Evolutionary conservation across 2,888 invertebrate species (phyloP).

Genomic region (Amphipyra tragopoginis): DNA sequence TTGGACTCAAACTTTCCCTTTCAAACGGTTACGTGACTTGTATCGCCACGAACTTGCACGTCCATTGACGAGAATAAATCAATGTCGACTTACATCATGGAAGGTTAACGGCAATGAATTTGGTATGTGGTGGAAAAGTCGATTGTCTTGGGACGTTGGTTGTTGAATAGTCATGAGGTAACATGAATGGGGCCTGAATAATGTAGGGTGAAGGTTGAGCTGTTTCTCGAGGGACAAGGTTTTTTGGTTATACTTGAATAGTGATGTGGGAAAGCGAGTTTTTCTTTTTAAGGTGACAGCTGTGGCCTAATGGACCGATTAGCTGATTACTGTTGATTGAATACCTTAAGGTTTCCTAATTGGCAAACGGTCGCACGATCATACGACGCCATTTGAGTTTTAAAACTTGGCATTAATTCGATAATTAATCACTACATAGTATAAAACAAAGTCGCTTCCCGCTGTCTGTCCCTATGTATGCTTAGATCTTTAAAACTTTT

Average conservation of each 20-base stretch:
- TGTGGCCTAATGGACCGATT: constrained; percentile 18
- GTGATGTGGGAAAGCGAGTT: constrained; percentile 31
- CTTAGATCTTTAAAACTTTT: no score
- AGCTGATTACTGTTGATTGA: constrained; percentile 13
- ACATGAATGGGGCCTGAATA: constrained; percentile 63
- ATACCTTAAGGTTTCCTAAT: no score
- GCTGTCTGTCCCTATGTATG: no score
- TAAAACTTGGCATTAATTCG: no score
- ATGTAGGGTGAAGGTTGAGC: constrained; percentile 57
- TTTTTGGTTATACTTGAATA: constrained; percentile 51
- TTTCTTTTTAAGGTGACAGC: constrained; percentile 35
- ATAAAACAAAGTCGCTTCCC: no score
- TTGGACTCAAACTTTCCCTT: constrained; percentile 70
- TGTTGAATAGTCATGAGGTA: constrained; percentile 68
- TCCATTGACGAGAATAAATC: constrained; percentile 61
- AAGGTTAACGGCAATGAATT: constrained; percentile 58
- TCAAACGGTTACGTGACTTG: constrained; percentile 66
- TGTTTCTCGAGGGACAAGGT: constrained; percentile 39
- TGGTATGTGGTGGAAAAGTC: constrained; percentile 54
- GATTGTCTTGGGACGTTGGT: constrained; percentile 56
- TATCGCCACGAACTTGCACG: constrained; percentile 49
- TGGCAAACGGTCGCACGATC: no score
- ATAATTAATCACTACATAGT: no score
- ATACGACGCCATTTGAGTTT: no score
- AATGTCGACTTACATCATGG: constrained; percentile 53